Percentiles rank a stretch among this genome's conserved stretches.
phyloP scores from a whole-genome alignment of 2,888 invertebrate species.

The Eutolmus rufibarbis region DNA sequence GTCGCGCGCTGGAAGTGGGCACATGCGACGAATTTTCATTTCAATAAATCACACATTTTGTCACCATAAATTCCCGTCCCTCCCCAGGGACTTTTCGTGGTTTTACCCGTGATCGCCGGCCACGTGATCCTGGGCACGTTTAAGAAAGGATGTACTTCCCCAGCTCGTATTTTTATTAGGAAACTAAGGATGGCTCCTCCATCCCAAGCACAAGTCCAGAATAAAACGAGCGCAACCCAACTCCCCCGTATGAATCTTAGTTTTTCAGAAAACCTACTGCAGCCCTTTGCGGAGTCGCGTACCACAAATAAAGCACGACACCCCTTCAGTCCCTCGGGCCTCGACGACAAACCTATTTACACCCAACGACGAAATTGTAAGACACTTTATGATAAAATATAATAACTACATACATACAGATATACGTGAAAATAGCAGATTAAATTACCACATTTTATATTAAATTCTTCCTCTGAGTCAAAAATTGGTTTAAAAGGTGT shows the following conservation, averaged over 20 bases:
- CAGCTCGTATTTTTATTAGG: not conserved
- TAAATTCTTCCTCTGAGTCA: too few species aligned
- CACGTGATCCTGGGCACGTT: not conserved
- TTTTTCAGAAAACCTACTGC: not conserved
- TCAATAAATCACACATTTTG: constrained; percentile 44
- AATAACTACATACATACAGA: too few species aligned
- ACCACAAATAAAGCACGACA: not conserved
- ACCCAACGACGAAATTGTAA: not conserved
- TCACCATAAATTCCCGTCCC: constrained; percentile 41
- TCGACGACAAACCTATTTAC: not conserved
- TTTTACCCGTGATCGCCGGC: not conserved
- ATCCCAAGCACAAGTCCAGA: not conserved
- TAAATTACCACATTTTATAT: too few species aligned
- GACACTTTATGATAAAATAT: not conserved
- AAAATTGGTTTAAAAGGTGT: too few species aligned
- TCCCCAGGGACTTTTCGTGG: constrained; percentile 31
- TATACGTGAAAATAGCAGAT: too few species aligned
- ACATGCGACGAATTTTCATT: constrained; percentile 43
- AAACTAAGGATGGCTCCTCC: not conserved
- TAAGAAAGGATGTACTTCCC: not conserved
- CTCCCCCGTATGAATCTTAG: not conserved
- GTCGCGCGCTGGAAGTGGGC: constrained; percentile 10
- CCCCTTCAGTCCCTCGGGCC: not conserved
- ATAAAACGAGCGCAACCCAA: not conserved
- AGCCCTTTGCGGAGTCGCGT: not conserved